Percentiles rank a stretch among this genome's conserved stretches.
phyloP scores from a whole-genome alignment of 1,140 invertebrate species.

The Dendrolimus kikuchii region DNA sequence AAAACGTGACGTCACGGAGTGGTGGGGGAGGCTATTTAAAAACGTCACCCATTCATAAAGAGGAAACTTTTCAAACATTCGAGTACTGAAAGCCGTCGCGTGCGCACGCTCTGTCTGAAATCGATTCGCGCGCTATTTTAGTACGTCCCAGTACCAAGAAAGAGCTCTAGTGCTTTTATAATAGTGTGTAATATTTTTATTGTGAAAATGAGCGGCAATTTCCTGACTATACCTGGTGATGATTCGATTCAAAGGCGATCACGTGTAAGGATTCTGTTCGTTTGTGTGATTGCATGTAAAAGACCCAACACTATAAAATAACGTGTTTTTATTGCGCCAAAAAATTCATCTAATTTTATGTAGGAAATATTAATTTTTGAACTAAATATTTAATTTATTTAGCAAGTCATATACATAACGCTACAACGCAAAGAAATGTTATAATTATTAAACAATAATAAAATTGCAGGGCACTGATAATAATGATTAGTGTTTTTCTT shows the following conservation, averaged over 20 bases:
- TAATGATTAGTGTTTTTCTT: no score
- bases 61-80: constrained; percentile 28
- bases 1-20: constrained; percentile 31
- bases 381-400: no score
- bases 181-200: constrained; percentile 20
- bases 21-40: constrained; percentile 44
- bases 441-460: no score
- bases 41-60: constrained; percentile 68
- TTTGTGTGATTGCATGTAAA: not conserved
- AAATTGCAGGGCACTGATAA: no score
- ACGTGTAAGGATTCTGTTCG: constrained; percentile 49
- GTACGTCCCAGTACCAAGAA: constrained; percentile 11
- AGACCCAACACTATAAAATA: no score
- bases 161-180: constrained; percentile 16
- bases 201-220: constrained; percentile 63
- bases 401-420: no score
- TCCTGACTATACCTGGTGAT: constrained; percentile 56
- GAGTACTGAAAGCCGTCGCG: constrained; percentile 31
- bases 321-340: no score
- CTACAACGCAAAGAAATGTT: no score
- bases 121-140: constrained; percentile 20
- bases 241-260: constrained; percentile 47
- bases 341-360: no score
- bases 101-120: constrained; percentile 37
- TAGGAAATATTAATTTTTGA: no score